A percentile compares a stretch with the other conserved stretches of the same genome.
Conservation (phyloP, 1,140 invertebrate species). For the Diorhabda elongata region DNA sequence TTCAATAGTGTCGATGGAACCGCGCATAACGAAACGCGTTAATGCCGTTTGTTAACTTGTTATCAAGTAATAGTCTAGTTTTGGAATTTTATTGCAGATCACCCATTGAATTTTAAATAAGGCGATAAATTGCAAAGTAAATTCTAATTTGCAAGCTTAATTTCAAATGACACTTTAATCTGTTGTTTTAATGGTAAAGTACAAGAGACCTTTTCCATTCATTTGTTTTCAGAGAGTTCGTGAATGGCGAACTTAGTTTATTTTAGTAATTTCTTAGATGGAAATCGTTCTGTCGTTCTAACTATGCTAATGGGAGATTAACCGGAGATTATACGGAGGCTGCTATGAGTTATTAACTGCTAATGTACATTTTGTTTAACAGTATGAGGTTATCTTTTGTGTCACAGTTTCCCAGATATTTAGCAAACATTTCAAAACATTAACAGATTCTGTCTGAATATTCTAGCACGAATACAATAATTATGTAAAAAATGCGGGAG, state of each 20-base stretch:
- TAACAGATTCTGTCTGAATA: too few relatives aligned
- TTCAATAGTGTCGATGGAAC: too few relatives aligned
- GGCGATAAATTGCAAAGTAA: conserved; percentile 19
- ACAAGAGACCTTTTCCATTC: conserved; percentile 9
- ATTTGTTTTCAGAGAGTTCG: neutral
- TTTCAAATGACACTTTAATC: conserved; percentile 18
- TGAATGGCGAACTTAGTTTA: neutral
- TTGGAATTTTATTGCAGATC: conserved; percentile 3
- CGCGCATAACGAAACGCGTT: neutral
- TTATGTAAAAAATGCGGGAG: too few relatives aligned
- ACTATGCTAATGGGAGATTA: neutral
- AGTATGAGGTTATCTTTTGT: neutral
- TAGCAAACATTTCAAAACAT: too few relatives aligned
- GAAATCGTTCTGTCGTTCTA: neutral
- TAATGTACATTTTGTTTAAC: neutral
- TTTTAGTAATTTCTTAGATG: conserved; percentile 3
- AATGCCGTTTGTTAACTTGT: neutral
- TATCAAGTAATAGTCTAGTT: conserved; percentile 13
- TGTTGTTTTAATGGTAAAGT: conserved; percentile 17
- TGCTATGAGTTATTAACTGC: neutral
- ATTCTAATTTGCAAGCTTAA: conserved; percentile 19
- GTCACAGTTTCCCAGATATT: too few relatives aligned
- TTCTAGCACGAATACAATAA: too few relatives aligned
- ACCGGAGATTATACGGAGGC: neutral
- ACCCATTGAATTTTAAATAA: conserved; percentile 12